Conservation (phyloP, 2,113 vertebrate species). For the Callaeas wilsoni region DNA sequence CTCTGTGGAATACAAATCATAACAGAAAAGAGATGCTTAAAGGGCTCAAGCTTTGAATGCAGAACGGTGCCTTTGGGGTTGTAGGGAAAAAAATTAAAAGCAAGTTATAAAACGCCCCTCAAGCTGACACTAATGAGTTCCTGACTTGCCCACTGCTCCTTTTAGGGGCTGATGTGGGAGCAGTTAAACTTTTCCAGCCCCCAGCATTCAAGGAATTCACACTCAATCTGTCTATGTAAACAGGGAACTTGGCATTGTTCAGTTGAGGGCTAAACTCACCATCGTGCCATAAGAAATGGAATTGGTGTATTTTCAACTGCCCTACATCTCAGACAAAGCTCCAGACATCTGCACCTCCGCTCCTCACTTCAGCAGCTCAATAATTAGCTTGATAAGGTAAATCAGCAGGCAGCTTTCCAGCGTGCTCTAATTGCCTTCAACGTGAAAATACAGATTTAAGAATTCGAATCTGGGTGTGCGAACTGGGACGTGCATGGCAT, state of each 20-base stretch:
- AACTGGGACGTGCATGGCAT: accelerated
- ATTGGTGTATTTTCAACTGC: background rate
- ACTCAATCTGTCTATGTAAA: background rate
- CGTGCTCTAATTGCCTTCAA: background rate
- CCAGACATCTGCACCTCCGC: background rate
- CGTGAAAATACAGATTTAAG: background rate
- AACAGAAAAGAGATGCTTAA: background rate
- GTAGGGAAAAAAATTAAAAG: background rate
- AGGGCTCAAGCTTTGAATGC: background rate
- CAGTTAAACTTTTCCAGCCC: background rate
- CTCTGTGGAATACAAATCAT: background rate
- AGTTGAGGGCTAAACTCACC: background rate
- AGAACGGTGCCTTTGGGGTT: accelerated
- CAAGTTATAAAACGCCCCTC: background rate
- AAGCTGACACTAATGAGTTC: background rate
- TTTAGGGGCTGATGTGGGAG: background rate
- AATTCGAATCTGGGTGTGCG: background rate
- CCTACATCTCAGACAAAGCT: background rate
- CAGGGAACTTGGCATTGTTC: background rate
- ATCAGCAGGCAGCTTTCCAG: background rate
- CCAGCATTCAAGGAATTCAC: background rate
- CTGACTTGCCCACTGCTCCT: background rate
- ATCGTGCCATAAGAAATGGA: background rate
- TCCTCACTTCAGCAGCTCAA: background rate
- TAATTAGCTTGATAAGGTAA: background rate